A percentile compares a stretch with the other conserved stretches of the same genome.
phyloP scores from a whole-genome alignment of 2,113 vertebrate species.

The Nansenia antarctica region DNA sequence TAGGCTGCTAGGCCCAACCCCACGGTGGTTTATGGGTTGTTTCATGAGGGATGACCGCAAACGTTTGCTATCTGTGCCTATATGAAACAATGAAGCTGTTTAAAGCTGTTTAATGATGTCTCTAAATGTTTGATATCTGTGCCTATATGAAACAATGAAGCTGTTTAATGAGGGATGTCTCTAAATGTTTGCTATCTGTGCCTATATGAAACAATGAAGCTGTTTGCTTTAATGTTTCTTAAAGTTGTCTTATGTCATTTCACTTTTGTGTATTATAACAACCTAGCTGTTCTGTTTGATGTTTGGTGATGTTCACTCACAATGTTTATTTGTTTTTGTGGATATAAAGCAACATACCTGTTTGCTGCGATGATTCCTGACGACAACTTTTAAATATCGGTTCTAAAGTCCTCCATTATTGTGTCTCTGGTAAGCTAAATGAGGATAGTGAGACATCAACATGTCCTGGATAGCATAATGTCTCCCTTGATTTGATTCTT shows the following conservation, averaged over 20 bases:
- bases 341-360: constrained; percentile 3
- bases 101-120: too few species aligned
- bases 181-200: constrained; percentile 51
- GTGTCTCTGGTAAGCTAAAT: constrained; percentile 33
- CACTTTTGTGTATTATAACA: too few species aligned
- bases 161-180: constrained; percentile 52
- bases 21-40: constrained; percentile 57
- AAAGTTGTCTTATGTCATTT: too few species aligned
- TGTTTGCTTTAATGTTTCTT: too few species aligned
- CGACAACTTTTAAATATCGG: constrained; percentile 33
- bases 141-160: constrained; percentile 38
- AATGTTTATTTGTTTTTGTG: constrained; percentile 41
- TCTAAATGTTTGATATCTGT: constrained; percentile 51
- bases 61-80: constrained; percentile 46
- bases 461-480: constrained; percentile 38
- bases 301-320: background rate
- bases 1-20: background rate
- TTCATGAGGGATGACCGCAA: constrained; percentile 52
- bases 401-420: constrained; percentile 29
- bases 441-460: constrained; percentile 49
- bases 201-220: constrained; percentile 36
- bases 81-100: too few species aligned
- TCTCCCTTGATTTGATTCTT: constrained; percentile 52
- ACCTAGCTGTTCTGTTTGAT: too few species aligned
- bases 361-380: constrained; percentile 29